A percentile compares a stretch with the other conserved stretches of the same genome.
phyloP scores from a whole-genome alignment of 2,797 vertebrate genomes.

The Squalus acanthias region DNA sequence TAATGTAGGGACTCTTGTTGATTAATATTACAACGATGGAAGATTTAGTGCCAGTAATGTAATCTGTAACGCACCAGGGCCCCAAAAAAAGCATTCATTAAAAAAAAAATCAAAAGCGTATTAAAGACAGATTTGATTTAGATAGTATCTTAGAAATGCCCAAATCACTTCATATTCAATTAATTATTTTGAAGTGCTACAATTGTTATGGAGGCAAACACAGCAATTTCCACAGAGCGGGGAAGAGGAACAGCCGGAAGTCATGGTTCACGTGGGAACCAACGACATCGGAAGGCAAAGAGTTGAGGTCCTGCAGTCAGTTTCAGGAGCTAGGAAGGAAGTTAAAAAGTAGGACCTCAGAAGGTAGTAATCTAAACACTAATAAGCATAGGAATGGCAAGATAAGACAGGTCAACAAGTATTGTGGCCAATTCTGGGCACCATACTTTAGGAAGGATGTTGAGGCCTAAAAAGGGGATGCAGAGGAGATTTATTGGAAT shows the following conservation, averaged over 20 bases:
- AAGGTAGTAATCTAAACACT: background rate
- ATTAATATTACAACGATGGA: background rate
- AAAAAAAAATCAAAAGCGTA: background rate
- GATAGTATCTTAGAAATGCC: background rate
- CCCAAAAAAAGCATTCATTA: background rate
- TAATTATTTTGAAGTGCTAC: background rate
- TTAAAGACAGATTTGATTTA: background rate
- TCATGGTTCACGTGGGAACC: background rate
- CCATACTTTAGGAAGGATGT: background rate
- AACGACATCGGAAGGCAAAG: background rate
- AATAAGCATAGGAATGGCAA: no score
- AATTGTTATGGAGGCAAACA: background rate
- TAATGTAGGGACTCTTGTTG: background rate
- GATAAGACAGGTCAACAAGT: background rate
- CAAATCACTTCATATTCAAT: background rate
- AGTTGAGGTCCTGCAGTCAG: background rate
- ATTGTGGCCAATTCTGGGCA: background rate
- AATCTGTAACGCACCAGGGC: background rate
- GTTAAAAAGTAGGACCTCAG: background rate
- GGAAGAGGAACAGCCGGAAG: background rate
- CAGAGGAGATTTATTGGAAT: background rate
- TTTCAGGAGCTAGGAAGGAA: background rate
- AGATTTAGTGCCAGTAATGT: background rate
- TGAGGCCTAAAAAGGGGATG: background rate
- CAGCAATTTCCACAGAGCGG: no score